Evolutionary conservation across 2,888 invertebrate genomes (phyloP), one percentile per base, ranked within the genome.

Genomic region (Pseudanteris insignis): DNA sequence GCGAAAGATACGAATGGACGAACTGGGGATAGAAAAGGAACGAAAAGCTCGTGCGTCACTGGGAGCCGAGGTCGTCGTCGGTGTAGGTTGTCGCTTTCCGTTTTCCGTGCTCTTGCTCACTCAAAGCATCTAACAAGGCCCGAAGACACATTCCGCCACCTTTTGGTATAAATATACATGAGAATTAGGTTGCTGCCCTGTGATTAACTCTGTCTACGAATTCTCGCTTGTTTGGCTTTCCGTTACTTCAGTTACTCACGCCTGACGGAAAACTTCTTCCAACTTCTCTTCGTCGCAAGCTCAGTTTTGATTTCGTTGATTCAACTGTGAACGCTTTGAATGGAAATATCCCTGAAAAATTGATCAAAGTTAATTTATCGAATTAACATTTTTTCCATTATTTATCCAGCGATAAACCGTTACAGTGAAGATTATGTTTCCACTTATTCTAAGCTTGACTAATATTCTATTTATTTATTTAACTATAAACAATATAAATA

Each of bases 81-180:
- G 21, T 47, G 47, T 46, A 34, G 29, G 50, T 37, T 25, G 38
- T 18, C 30, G 40, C 51, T n/a, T n/a, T n/a, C n/a, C n/a, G 40
- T 51, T 55, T 59, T 59, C 46, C 50, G 38, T 41, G 48, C 47
- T 41, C 43, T 44, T 21, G 15, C 44, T 60, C 40, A 14, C 41
- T 50, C 18, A 25, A 32, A 30, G 48, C 63, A 53, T 32, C 24
- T 51, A 67, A 71, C 69, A 69, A 69, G 69, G 68, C 63, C 65
- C 66, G 68, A 54, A 44, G 54, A 55, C 55, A 29, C 46, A 54
- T 36, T 41, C 47, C 38, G 40, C 47, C 68, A 67, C 69, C 70
- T 69, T 70, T 68, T 65, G 72, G 67, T 74, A 74, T 74, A 74
- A 74, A 74, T 74, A 74, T 68, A 73, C 70, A 69, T 67, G 69